Evolutionary conservation across 2,113 vertebrate genomes (phyloP).

Genomic region (Cottus gobio): DNA sequence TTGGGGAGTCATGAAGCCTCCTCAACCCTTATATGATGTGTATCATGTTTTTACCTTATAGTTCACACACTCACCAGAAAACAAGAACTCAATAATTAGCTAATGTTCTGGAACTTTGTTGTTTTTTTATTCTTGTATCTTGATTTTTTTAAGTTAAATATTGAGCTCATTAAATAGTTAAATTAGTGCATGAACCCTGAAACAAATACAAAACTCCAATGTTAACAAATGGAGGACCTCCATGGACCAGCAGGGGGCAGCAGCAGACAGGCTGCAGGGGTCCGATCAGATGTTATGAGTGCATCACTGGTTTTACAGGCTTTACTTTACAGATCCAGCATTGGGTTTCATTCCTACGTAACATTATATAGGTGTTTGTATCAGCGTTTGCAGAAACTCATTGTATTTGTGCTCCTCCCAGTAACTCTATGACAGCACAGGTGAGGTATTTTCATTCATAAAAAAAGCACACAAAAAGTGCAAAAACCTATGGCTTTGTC

Average conservation of each 20-base stretch:
- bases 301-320: too few species aligned
- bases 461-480: background rate
- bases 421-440: background rate
- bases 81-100: background rate
- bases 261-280: constrained; percentile 14
- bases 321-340: too few species aligned
- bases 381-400: too few species aligned
- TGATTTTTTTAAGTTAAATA: background rate
- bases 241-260: constrained; percentile 41
- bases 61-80: constrained; percentile 29
- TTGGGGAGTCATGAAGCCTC: background rate
- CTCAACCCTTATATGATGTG: background rate
- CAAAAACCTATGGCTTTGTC: too few species aligned
- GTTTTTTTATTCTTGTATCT: background rate
- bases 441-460: background rate
- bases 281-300: background rate
- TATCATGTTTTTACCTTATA: constrained; percentile 19
- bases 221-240: too few species aligned
- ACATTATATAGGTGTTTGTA: too few species aligned
- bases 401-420: too few species aligned
- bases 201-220: background rate
- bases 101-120: background rate
- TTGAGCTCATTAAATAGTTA: too few species aligned
- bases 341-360: too few species aligned
- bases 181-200: too few species aligned